Conservation (phyloP, 1,140 invertebrate genomes). For the Plodia interpunctella region DNA sequence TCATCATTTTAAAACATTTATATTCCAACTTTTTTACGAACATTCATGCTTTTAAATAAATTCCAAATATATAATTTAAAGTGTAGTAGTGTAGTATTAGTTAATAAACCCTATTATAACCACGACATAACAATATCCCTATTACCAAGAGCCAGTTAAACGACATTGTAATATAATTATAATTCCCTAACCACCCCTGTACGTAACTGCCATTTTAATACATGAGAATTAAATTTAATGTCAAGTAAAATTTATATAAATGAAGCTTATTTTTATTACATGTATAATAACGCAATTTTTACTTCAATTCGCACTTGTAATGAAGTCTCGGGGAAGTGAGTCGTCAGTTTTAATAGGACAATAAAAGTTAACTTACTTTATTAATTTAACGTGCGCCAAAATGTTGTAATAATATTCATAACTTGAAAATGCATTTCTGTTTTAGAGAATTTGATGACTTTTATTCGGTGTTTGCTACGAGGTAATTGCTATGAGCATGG, state of each 20-base stretch:
- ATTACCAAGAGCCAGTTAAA: neutral
- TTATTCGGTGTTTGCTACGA: neutral
- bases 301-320: neutral
- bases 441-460: neutral
- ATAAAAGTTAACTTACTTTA: neutral
- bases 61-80: too few species aligned
- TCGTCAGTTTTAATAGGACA: neutral
- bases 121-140: neutral
- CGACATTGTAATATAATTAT: slow-evolving; percentile 6
- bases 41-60: too few species aligned
- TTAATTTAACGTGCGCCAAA: neutral
- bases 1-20: too few species aligned
- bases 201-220: slow-evolving; percentile 3
- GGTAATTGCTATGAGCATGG: too few species aligned
- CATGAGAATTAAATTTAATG: slow-evolving; percentile 4
- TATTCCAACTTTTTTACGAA: too few species aligned
- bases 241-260: neutral
- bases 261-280: neutral
- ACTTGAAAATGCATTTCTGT: neutral
- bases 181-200: neutral
- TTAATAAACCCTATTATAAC: neutral
- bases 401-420: neutral
- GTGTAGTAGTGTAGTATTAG: too few species aligned
- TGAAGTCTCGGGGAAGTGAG: neutral
- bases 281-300: neutral